phyloP scores from a whole-genome alignment of 2,888 invertebrate genomes.

The Listrodromus nycthemerus region DNA sequence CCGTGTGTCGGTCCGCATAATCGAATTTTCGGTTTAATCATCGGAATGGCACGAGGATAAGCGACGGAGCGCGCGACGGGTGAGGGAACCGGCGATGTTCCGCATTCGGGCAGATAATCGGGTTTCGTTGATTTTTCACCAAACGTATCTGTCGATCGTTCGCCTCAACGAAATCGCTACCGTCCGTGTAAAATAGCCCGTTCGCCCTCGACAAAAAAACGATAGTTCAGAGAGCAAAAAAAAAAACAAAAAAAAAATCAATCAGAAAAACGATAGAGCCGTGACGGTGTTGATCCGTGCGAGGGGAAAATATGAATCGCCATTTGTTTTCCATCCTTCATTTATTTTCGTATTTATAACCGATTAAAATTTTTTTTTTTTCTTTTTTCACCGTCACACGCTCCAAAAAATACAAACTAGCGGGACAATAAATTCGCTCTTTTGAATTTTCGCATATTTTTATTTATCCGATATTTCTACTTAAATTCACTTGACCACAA shows the following conservation, averaged over 20 bases:
- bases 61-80: background rate
- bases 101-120: constrained; percentile 39
- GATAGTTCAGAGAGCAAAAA: background rate
- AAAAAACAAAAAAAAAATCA: background rate
- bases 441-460: background rate
- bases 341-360: background rate
- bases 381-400: background rate
- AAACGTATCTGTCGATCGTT: constrained; percentile 43
- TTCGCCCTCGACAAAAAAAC: constrained; percentile 44
- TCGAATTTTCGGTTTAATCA: constrained; percentile 49
- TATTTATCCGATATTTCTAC: background rate
- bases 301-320: background rate
- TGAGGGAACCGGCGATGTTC: background rate
- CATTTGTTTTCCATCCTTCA: background rate
- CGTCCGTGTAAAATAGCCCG: constrained; percentile 14
- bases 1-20: constrained; percentile 1
- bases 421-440: constrained; percentile 1
- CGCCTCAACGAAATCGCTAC: constrained; percentile 41
- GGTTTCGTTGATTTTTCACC: constrained; percentile 51
- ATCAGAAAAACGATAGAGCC: background rate
- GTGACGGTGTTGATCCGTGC: background rate
- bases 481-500: background rate
- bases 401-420: background rate
- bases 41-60: constrained; percentile 29
- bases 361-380: background rate